Conservation (phyloP, 2,888 invertebrate genomes). For the Lasioglossum oenotherae region DNA sequence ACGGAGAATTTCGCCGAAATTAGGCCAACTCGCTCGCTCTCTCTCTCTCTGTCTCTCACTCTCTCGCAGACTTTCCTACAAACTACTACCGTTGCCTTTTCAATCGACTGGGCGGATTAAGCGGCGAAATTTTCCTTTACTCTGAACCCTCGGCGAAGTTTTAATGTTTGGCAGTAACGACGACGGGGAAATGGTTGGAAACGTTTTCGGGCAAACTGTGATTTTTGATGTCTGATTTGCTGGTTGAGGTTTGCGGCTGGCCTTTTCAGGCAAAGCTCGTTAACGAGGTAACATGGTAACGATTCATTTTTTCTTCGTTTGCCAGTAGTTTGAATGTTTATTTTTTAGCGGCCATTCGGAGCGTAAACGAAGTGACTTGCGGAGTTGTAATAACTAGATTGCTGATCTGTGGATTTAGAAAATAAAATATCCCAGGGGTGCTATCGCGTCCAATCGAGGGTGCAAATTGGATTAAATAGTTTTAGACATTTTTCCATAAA, state of each 20-base stretch:
- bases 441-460: too few relatives aligned
- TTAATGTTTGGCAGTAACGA: background rate
- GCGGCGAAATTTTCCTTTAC: background rate
- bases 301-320: background rate
- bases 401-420: too few relatives aligned
- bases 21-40: background rate
- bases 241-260: background rate
- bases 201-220: background rate
- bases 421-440: too few relatives aligned
- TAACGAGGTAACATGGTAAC: background rate
- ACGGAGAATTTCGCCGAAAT: background rate
- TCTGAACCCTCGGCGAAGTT: background rate
- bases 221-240: background rate
- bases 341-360: background rate
- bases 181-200: background rate
- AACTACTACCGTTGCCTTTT: slow-evolving; percentile 4
- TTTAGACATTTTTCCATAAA: too few relatives aligned
- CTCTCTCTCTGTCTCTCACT: background rate
- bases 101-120: background rate
- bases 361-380: background rate
- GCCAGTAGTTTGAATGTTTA: background rate
- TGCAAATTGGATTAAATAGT: background rate
- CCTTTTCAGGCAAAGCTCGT: background rate
- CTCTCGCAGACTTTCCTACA: background rate
- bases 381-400: background rate